phyloP scores from a whole-genome alignment of 2,888 invertebrate species.

The Trachelus iudaicus region DNA sequence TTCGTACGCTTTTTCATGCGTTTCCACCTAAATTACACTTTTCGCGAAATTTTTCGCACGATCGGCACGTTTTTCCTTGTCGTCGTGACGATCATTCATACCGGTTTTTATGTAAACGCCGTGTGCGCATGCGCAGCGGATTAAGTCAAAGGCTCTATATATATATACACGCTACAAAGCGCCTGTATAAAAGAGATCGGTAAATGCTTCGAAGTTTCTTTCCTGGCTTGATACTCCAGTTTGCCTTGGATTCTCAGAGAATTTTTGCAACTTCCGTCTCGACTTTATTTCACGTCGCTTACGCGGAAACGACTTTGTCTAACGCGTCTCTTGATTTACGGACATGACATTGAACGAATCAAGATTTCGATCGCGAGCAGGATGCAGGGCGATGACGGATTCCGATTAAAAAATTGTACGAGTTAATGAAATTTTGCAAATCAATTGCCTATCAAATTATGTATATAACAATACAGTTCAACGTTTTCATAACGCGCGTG shows the following conservation, averaged over 20 bases:
- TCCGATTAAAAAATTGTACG: not conserved
- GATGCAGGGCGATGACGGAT: not conserved
- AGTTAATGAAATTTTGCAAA: not conserved
- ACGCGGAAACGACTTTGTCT: not conserved
- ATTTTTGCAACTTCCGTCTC: constrained; percentile 26
- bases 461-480: not conserved
- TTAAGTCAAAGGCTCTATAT: not conserved
- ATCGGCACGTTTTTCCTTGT: not conserved
- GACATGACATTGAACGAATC: not conserved
- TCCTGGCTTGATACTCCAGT: constrained; percentile 24
- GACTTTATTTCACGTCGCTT: not conserved
- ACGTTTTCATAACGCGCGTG: not conserved
- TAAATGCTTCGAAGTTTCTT: constrained; percentile 23
- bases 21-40: not conserved
- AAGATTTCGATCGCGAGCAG: not conserved
- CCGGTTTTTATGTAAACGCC: not conserved
- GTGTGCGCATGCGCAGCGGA: not conserved
- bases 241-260: constrained; percentile 27
- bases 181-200: constrained; percentile 10
- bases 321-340: not conserved
- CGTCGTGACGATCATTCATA: not conserved
- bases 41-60: not conserved
- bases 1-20: too few species aligned
- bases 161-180: too few species aligned
- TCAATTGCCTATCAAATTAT: not conserved